These are phyloP conservation scores for Gryllus longicercus DNA, from an alignment of 2,888 invertebrate genomes.

Conservation along the genomic window DNA sequence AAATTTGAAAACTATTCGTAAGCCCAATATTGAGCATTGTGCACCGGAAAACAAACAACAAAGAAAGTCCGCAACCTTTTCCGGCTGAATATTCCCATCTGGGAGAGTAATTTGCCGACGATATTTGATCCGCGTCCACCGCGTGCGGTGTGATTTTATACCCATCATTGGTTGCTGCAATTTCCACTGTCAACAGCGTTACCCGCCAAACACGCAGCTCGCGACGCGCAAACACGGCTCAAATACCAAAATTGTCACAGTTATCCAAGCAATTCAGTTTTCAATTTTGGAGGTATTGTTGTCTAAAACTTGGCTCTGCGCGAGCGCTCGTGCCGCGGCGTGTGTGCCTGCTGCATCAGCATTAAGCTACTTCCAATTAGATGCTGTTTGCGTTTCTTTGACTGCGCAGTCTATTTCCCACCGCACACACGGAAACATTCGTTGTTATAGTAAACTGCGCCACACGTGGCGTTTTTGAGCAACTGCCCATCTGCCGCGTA, in stretches of 20 bases:
- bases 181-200: neutral
- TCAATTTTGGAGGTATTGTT: slow-evolving; percentile 11
- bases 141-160: slow-evolving; percentile 9
- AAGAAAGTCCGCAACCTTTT: neutral
- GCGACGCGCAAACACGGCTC: neutral
- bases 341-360: neutral
- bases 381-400: neutral
- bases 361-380: slow-evolving; percentile 8
- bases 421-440: slow-evolving; percentile 4
- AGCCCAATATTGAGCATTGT: too few species aligned
- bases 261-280: slow-evolving; percentile 17
- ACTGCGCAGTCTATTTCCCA: neutral
- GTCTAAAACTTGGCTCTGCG: neutral
- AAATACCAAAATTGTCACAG: slow-evolving; percentile 17
- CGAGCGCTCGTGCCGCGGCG: neutral
- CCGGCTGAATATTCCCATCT: neutral
- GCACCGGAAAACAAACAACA: neutral
- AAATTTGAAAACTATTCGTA: too few species aligned
- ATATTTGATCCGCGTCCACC: neutral
- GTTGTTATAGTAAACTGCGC: neutral
- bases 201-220: neutral
- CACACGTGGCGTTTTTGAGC: neutral
- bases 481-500: neutral
- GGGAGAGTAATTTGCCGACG: neutral
- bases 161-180: neutral